Evolutionary conservation across 2,113 vertebrate genomes (phyloP), one percentile per base, ranked within the genome.

Genomic region (Pachypanchax playfairii): DNA sequence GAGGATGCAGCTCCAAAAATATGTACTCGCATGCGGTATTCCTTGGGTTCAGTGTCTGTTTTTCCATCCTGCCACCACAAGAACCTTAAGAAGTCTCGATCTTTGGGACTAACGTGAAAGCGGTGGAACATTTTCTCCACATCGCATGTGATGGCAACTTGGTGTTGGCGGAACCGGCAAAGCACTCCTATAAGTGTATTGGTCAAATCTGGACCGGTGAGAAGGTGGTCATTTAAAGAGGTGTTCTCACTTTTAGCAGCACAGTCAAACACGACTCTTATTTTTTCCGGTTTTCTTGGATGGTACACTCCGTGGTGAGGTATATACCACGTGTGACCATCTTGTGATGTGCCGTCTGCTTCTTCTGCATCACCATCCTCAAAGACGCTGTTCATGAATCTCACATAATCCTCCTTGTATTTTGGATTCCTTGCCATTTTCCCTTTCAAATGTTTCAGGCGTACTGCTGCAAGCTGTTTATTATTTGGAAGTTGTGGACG

Each of bases 401-500:
- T 51, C 10, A 31, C 4, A 20, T 51, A 31, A 31, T 51, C 49
- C 1, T 33, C 28, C 11, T 33, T 33, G 28, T 33, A 31, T 20
- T 33, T 51, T 1, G 28, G n/a, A n/a, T n/a, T n/a, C n/a, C n/a
- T n/a, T n/a, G n/a, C n/a, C n/a, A n/a, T n/a, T n/a, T n/a, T n/a
- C 11, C 28, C 9, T 33, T 33, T 51, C 4, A 51, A 13, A 33
- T 51, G 28, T 31, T 21, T 33, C 4, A 33, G 9, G 2, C 49
- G n/a, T 1, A 10, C 12, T 53, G 10, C 17, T 24, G 51, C 51
- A 1, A 53, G 31, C 20, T 38, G 31, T 6, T 53, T 36, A 6
- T 53, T 53, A 3, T 53, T 38, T 24, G 31, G 33, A 4, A 53
- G 51, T 2, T 53, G 51, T 2, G 51, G 51, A 17, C 51, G 33